Evolutionary conservation across 2,888 invertebrate species (phyloP).

Genomic region (Neocrepidodera transversa): DNA sequence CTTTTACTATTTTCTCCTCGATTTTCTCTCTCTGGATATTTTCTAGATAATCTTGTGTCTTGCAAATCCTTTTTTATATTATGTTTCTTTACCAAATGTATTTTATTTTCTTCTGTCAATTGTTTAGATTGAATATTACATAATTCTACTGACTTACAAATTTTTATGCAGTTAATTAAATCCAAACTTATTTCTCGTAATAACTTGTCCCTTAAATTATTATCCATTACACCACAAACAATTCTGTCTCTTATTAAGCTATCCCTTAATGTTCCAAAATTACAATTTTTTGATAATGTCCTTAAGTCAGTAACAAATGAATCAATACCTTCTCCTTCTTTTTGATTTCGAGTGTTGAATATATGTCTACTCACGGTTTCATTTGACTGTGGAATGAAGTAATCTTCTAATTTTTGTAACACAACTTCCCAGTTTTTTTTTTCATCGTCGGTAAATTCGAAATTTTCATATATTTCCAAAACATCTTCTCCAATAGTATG

Average conservation of each 20-base stretch:
- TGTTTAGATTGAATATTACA: too few species aligned
- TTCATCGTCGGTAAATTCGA: slow-evolving; percentile 13
- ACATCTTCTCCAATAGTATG: slow-evolving; percentile 25
- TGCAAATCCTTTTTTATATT: too few species aligned
- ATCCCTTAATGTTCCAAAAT: slow-evolving; percentile 11
- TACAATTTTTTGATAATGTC: slow-evolving; percentile 2
- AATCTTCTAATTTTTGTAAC: slow-evolving; percentile 11
- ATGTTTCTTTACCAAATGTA: too few species aligned
- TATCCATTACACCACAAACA: slow-evolving; percentile 8
- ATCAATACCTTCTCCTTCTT: slow-evolving; percentile 12
- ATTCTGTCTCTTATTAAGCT: slow-evolving; percentile 15
- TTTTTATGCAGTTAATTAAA: neutral
- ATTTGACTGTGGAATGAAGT: slow-evolving; percentile 8
- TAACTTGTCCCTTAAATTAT: neutral
- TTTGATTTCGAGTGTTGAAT: slow-evolving; percentile 15
- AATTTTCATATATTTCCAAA: slow-evolving; percentile 24
- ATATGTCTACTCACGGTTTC: slow-evolving; percentile 13
- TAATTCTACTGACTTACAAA: neutral
- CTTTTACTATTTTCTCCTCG: too few species aligned
- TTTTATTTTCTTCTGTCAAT: too few species aligned
- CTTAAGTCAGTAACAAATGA: slow-evolving; percentile 2
- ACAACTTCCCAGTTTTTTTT: slow-evolving; percentile 2
- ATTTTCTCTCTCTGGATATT: too few species aligned
- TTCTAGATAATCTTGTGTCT: too few species aligned
- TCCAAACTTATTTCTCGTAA: neutral